A percentile compares a stretch with the other conserved stretches of the same genome.
Conservation (phyloP, 1,140 invertebrate species). For the Geopemphigus sp. region DNA sequence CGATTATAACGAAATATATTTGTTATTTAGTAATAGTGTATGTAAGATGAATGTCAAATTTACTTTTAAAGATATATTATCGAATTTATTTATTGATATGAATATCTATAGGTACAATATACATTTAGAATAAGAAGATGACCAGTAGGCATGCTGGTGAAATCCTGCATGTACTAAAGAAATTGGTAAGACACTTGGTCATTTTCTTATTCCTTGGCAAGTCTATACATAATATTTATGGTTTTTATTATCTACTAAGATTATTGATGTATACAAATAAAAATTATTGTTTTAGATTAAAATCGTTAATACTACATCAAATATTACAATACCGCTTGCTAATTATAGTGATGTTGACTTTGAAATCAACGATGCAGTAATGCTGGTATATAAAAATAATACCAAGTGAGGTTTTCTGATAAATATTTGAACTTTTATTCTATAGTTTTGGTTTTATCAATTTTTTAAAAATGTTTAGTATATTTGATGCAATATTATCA, state of each 20-base stretch:
- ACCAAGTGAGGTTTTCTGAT: not conserved
- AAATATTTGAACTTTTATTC: not conserved
- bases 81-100: no score
- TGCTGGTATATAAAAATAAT: not conserved
- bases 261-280: not conserved
- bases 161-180: no score
- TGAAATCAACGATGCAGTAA: not conserved
- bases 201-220: no score
- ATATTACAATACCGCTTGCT: not conserved
- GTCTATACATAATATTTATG: not conserved
- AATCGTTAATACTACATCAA: not conserved
- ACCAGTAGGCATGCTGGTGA: no score
- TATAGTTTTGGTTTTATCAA: not conserved
- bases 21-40: no score
- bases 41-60: no score
- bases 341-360: not conserved
- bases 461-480: not conserved
- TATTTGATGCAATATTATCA: constrained; percentile 25
- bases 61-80: no score
- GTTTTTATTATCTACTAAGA: not conserved
- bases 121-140: no score
- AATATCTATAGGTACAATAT: no score
- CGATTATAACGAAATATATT: no score
- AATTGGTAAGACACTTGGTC: no score
- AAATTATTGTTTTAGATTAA: constrained; percentile 20